Base-by-base conservation (phyloP, 2,797 vertebrate species). In the Sebastes miniatus region DNA sequence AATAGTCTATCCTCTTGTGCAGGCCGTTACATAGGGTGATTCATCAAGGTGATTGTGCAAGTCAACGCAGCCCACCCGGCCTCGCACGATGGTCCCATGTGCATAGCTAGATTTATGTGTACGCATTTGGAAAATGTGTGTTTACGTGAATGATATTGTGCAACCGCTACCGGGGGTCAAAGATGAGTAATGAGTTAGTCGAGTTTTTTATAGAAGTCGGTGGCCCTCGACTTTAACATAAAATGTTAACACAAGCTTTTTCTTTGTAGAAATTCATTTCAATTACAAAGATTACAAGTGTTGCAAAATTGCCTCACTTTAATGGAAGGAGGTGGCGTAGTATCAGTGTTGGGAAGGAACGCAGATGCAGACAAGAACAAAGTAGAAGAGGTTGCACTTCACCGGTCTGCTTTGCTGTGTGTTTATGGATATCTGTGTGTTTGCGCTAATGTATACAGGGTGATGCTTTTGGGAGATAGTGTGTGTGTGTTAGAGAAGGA, bases 1-100 rank as follows among this genome's bases (percentile, higher is more conserved):
- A 90, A 87, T 84, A 88, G 88, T 83, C 77, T 77, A 72, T 88
- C 64, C 81, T 85, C 66, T 81, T 67, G 65, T 85, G 81, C 75
- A 68, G 71, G 65, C 67, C 20, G 50, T 84, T 89, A 80, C 81
- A 78, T 63, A 24, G 74, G 85, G 88, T 93, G 91, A 93, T 95
- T 93, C 86, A 95, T 95, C 91, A 94, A 92, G 88, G 90, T 91
- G 91, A 92, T 85, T 91, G 87, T 73, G 78, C 86, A 81, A 91
- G 92, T 93, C 90, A 90, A 78, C 82, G 36, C 82, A 72, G 65
- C 80, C 69, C 71, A 67, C 57, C 73, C 24, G 79, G 84, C 88
- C 86, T 81, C 81, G 86, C 85, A 89, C 82, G 77, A 85, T 52
- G 74, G 78, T 90, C 91, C 85, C 92, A 81, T 79, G 81, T 81